Conservation (phyloP, 2,797 vertebrate genomes). For the Lagocephalus sceleratus region DNA sequence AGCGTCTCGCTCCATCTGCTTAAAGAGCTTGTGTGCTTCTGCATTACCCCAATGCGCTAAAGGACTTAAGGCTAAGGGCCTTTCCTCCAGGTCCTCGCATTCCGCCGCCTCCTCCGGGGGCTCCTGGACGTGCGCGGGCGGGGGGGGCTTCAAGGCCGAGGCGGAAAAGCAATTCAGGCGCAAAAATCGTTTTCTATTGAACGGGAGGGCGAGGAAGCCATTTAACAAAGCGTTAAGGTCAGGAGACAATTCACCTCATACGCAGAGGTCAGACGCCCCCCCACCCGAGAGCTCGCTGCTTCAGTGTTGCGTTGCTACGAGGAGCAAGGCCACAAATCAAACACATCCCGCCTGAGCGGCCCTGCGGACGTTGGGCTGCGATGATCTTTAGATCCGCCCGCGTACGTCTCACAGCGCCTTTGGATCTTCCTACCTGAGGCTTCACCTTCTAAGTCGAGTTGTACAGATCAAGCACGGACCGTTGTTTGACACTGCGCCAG, state of each 20-base stretch:
- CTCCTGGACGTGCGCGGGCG: not conserved
- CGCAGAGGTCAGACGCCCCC: too few relatives aligned
- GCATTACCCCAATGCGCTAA: slow-evolving; percentile 60
- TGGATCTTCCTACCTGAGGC: too few relatives aligned
- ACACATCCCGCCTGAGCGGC: slow-evolving; percentile 19
- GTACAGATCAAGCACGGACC: too few relatives aligned
- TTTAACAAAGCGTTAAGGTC: not conserved
- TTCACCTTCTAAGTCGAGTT: too few relatives aligned
- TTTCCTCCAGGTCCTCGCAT: slow-evolving; percentile 20
- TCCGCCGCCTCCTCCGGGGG: slow-evolving; percentile 13
- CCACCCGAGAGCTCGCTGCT: slow-evolving; percentile 26
- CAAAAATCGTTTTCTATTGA: not conserved
- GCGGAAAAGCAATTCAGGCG: not conserved
- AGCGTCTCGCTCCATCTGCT: slow-evolving; percentile 57
- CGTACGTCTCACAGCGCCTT: too few relatives aligned
- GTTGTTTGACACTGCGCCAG: too few relatives aligned
- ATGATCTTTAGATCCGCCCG: too few relatives aligned
- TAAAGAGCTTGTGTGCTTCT: slow-evolving; percentile 61
- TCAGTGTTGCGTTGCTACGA: slow-evolving; percentile 23
- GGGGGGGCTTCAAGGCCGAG: not conserved
- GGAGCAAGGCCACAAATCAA: slow-evolving; percentile 43
- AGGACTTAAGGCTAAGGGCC: slow-evolving; percentile 44
- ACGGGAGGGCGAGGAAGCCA: not conserved
- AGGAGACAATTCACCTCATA: not conserved
- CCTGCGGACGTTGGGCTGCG: too few relatives aligned